Base-by-base conservation (phyloP, 2,113 vertebrate genomes). In the Gnathonemus longibarbis region DNA sequence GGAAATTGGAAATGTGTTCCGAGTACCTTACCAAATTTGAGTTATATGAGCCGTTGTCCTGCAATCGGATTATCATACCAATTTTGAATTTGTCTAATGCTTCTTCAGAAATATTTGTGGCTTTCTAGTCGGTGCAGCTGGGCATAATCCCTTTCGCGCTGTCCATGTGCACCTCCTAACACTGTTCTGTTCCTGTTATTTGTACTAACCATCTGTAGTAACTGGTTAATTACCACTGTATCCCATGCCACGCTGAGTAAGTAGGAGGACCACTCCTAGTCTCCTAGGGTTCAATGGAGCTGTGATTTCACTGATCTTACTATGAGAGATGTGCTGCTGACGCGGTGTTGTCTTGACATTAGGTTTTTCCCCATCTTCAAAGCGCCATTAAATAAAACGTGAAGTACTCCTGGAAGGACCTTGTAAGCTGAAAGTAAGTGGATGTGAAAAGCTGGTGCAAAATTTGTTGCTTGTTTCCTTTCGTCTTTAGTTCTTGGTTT, bases 81-180 rank as follows among this genome's bases (percentile, higher is more conserved):
- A 13, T 66, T n/a, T 66, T 46, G 80, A 84, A 45, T 84, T 84
- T 42, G 42, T 84, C 7, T 27, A 84, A 42, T 21, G 53, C 17
- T 53, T 19, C 50, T 56, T 87, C 7, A 39, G 24, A 35, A 24
- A 19, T 31, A 52, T 17, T 87, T 27, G 27, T 87, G 48, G 27
- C n/a, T 53, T 56, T 35, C 6, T 53, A 39, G 48, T 19, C 50
- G 70, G 86, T 70, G 89, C 88, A 91, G 87, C 89, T 31, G 80
- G 89, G 56, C 87, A 66, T 95, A 95, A 95, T 95, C 95, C 93
- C 62, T 88, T 90, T 53, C 89, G 92, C 93, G 94, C 94, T 94
- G 93, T 94, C 90, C 90, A 8, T 92, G 90, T 91, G 85, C 89
- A 88, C 91, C 92, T 94, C 93, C 94, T 92, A 94, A 94, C 94